A percentile compares a stretch with the other conserved stretches of the same genome.
Conservation (phyloP, 2,888 invertebrate genomes). For the Calameuta pallipes region DNA sequence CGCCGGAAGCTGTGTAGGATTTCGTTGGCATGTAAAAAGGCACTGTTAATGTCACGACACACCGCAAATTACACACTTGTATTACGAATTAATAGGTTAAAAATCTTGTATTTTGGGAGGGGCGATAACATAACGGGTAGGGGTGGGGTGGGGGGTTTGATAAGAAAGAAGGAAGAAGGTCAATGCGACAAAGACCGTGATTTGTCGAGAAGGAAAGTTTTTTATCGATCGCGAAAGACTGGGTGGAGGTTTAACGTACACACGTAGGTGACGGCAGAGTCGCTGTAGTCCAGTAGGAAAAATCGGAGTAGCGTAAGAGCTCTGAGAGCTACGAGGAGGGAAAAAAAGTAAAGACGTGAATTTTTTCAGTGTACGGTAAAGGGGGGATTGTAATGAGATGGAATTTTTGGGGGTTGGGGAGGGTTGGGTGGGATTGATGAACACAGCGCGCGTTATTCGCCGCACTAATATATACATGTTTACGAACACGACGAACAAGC, state of each 20-base stretch:
- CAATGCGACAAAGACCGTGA: neutral
- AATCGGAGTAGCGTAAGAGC: neutral
- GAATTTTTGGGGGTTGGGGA: neutral
- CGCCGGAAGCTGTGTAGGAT: neutral
- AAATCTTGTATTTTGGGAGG: neutral
- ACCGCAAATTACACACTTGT: slow-evolving; percentile 19
- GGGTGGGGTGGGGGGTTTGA: neutral
- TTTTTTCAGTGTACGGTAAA: neutral
- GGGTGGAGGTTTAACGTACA: neutral
- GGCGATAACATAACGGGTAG: neutral
- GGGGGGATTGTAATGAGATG: neutral
- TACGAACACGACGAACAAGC: slow-evolving; percentile 72
- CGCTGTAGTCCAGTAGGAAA: neutral
- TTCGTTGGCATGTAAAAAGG: slow-evolving; percentile 44
- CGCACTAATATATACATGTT: slow-evolving; percentile 60
- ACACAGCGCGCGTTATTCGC: slow-evolving; percentile 54
- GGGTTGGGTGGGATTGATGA: slow-evolving; percentile 17
- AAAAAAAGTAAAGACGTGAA: no score
- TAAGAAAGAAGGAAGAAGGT: neutral
- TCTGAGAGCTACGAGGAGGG: neutral
- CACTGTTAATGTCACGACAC: slow-evolving; percentile 49
- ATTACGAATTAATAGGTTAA: slow-evolving; percentile 16
- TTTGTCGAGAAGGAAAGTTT: neutral
- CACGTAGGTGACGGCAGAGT: neutral
- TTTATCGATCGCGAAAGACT: neutral